Percentiles rank a stretch among this genome's conserved stretches.
Evolutionary conservation across 2,113 vertebrate genomes (phyloP).

Genomic region (Protobothrops flavoviridis): DNA sequence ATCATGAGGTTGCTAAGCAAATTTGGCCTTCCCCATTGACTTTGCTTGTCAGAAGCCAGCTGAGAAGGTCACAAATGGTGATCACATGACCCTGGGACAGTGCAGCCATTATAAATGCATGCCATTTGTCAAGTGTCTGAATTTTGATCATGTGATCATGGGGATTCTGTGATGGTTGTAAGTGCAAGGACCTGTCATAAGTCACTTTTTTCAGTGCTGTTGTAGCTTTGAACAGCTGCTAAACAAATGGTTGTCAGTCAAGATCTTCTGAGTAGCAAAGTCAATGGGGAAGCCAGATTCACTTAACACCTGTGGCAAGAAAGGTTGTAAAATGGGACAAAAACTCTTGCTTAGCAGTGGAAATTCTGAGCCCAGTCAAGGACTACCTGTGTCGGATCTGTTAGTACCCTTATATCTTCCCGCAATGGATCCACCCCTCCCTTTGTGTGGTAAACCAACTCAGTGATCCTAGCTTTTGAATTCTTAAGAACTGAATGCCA

Average conservation of each 20-base stretch:
- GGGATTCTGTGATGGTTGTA: not conserved
- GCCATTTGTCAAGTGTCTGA: not conserved
- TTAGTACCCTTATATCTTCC: not conserved
- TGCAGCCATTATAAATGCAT: not conserved
- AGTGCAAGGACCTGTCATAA: not conserved
- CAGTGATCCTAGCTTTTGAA: not conserved
- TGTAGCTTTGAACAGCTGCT: not conserved
- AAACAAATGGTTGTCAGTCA: not conserved
- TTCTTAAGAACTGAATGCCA: not conserved
- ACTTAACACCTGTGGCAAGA: not conserved
- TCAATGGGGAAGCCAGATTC: not conserved
- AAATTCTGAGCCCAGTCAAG: not conserved
- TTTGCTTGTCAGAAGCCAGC: not conserved
- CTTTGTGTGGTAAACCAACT: not conserved
- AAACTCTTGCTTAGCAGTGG: not conserved
- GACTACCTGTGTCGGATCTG: not conserved
- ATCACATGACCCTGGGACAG: not conserved
- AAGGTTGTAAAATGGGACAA: not conserved
- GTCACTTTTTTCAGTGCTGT: not conserved
- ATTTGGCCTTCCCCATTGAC: not conserved
- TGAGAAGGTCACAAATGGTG: not conserved
- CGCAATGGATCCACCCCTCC: not conserved
- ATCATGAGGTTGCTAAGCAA: not conserved
- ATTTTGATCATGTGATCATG: not conserved
- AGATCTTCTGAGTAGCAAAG: not conserved